Base-by-base conservation (phyloP, 2,797 vertebrate species). In the Pyrocephalus nanus region DNA sequence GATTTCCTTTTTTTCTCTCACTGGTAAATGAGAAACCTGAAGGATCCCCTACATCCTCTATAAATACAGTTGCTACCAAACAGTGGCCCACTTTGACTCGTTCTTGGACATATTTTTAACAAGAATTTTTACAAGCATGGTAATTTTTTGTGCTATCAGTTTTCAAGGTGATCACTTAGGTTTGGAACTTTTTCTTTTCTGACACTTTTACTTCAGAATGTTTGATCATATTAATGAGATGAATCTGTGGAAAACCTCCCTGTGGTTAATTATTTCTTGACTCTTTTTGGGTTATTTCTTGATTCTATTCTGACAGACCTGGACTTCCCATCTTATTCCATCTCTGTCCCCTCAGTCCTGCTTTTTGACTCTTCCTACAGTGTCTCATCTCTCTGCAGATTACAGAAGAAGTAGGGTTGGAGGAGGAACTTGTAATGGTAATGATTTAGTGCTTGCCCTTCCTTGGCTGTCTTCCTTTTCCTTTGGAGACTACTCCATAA, bases 101-200 rank as follows among this genome's bases (percentile, higher is more conserved):
- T 15, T 58, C 16, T 6, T 48, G 47, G 8, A 8, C 0, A 0
- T 42, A 17, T 65, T 72, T 78, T 85, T 65, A 38, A 48, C 6
- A 72, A 21, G 19, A 72, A 14, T 66, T 36, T 76, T 23, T 42
- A 53, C 26, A 57, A 69, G 40, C 8, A 8, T 38, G 27, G 5
- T 73, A 23, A 34, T 70, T 66, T 48, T 58, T 7, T 45, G 12
- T 48, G 18, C 29, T 83, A 26, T 43, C 12, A 22, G 2, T 90
- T 79, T 79, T 77, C 50, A 83, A 76, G 17, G 4, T 47, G 42
- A 34, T 45, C 38, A 66, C 27, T 93, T 19, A 3, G 15, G 4
- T 42, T 77, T 27, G 3, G 14, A 1, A 3, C 47, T 36, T 22
- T 40, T 50, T 62, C 26, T 90, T 79, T 60, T 21, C 17, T 62